Evolutionary conservation across 2,113 vertebrate species (phyloP).

Genomic region (Laterallus jamaicensis): DNA sequence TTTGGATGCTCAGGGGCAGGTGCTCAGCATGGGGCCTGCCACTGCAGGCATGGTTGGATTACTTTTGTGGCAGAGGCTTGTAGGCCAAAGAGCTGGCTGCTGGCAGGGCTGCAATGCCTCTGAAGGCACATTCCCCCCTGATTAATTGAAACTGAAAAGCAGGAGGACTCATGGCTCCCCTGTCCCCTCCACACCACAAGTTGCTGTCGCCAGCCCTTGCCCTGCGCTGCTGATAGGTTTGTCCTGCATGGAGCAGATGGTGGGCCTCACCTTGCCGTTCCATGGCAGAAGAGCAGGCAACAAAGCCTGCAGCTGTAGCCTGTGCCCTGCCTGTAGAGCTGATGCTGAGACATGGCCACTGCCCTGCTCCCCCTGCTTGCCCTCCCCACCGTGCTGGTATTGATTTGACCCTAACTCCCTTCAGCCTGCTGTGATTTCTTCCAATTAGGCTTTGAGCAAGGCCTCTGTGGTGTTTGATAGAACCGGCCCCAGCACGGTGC

Average conservation of each 20-base stretch:
- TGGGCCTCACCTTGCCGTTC: neutral
- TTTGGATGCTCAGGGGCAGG: neutral
- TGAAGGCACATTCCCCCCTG: neutral
- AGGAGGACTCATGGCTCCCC: neutral
- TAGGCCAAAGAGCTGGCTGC: neutral
- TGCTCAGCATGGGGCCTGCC: neutral
- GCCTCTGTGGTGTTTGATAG: neutral
- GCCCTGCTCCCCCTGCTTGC: accelerated
- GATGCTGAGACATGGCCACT: neutral
- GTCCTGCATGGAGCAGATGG: accelerated
- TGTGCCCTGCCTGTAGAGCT: neutral
- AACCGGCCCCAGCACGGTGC: neutral
- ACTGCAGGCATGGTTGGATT: accelerated
- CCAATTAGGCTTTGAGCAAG: slow-evolving; percentile 27
- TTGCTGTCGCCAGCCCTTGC: neutral
- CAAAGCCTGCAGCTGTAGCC: neutral
- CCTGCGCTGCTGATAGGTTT: accelerated
- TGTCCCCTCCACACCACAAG: neutral
- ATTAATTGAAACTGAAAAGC: slow-evolving; percentile 28
- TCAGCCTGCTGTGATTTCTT: slow-evolving; percentile 45
- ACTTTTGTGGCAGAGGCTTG: neutral
- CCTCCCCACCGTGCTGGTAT: neutral
- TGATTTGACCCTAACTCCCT: slow-evolving; percentile 25
- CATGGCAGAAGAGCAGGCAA: accelerated
- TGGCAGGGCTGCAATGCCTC: neutral